Conservation (phyloP, 2,113 vertebrate genomes). For the Tapirus terrestris region DNA sequence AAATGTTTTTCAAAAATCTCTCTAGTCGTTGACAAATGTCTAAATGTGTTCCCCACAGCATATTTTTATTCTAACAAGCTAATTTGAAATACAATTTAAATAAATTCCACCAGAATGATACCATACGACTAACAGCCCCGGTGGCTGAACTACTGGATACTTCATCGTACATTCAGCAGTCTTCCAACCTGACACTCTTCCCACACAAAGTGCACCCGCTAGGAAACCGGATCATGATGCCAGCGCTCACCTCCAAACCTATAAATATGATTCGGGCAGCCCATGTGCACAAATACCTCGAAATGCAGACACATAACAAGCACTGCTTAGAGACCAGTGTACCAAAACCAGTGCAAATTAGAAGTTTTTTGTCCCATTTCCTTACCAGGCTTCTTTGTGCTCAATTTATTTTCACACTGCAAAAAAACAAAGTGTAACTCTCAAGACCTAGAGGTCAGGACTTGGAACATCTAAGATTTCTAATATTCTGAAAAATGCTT, state of each 20-base stretch:
- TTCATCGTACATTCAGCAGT: neutral
- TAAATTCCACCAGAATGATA: slow-evolving; percentile 57
- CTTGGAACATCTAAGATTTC: neutral
- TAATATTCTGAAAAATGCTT: neutral
- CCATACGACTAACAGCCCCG: slow-evolving; percentile 30
- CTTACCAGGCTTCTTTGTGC: neutral
- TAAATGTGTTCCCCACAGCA: slow-evolving; percentile 74
- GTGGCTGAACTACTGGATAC: slow-evolving; percentile 68
- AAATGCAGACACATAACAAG: slow-evolving; percentile 21
- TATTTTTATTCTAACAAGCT: slow-evolving; percentile 77
- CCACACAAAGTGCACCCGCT: slow-evolving; percentile 49
- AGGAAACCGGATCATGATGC: slow-evolving; percentile 41
- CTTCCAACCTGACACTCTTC: slow-evolving; percentile 41
- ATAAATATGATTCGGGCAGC: neutral
- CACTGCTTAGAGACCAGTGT: neutral
- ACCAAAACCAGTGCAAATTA: neutral
- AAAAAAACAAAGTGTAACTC: slow-evolving; percentile 38
- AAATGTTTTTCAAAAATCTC: slow-evolving; percentile 41
- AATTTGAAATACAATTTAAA: slow-evolving; percentile 72
- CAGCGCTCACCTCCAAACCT: neutral
- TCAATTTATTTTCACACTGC: neutral
- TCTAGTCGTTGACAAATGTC: slow-evolving; percentile 79
- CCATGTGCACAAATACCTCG: neutral
- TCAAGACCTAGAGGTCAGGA: neutral
- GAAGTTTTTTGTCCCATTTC: neutral